These are phyloP conservation scores for Pampus argenteus DNA, from an alignment of 2,797 vertebrate genomes.

Conservation along the genomic window DNA sequence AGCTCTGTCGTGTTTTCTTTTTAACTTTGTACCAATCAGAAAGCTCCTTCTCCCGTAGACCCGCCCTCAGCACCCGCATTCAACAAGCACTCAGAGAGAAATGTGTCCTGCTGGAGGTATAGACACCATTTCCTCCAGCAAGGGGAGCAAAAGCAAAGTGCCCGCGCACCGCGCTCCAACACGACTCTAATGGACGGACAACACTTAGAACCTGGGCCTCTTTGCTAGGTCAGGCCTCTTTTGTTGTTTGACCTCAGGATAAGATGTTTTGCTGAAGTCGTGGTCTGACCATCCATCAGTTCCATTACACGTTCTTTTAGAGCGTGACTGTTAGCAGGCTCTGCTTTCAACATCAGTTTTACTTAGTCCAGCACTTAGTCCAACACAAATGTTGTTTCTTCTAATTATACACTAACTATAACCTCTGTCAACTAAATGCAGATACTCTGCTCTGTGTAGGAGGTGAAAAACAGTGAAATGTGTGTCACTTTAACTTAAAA, in stretches of 20 bases:
- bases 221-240: conserved; percentile 36
- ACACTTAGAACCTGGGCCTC: conserved; percentile 21
- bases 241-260: conserved; percentile 41
- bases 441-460: conserved; percentile 31
- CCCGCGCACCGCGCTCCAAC: conserved; percentile 19
- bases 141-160: conserved; percentile 47
- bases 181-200: conserved; percentile 44
- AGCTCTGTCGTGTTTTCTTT: not conserved
- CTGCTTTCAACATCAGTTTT: conserved; percentile 16
- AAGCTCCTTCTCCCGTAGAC: conserved; percentile 5
- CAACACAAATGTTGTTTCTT: conserved; percentile 26
- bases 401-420: conserved; percentile 28
- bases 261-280: conserved; percentile 17
- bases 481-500: conserved; percentile 29
- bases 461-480: conserved; percentile 37
- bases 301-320: conserved; percentile 1
- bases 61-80: conserved; percentile 11
- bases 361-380: not conserved
- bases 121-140: conserved; percentile 52
- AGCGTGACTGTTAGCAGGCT: not conserved
- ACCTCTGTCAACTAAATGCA: conserved; percentile 17
- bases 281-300: not conserved
- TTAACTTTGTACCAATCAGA: not conserved
- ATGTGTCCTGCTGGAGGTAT: conserved; percentile 40
- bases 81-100: conserved; percentile 42